These are phyloP conservation scores for Petroica traversi DNA, from an alignment of 2,113 vertebrate species.

Conservation along the genomic window DNA sequence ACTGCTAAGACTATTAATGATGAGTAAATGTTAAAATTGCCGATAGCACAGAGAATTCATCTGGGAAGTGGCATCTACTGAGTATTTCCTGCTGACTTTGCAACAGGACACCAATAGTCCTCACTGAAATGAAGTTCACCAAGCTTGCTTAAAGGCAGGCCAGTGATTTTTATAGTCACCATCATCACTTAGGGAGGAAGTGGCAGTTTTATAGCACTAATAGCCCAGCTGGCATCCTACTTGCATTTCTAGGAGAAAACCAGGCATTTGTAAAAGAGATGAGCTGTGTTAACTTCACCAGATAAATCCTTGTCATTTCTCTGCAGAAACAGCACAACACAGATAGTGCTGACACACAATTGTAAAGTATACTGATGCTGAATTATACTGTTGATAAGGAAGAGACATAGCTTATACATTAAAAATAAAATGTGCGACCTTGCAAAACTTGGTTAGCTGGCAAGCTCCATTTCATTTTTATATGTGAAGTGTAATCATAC, in stretches of 20 bases:
- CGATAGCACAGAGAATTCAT: neutral
- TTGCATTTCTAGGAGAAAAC: neutral
- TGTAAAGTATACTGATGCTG: neutral
- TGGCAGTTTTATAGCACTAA: neutral
- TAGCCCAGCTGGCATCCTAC: neutral
- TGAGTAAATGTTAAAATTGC: neutral
- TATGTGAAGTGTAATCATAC: neutral
- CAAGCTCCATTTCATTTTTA: neutral
- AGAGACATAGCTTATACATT: neutral
- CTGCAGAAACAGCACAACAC: neutral
- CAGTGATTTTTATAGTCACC: neutral
- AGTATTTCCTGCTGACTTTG: neutral
- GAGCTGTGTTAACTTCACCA: neutral
- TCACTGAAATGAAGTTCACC: neutral
- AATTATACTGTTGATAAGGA: neutral
- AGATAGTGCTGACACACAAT: neutral
- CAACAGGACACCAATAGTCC: neutral
- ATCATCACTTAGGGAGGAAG: neutral
- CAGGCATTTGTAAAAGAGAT: neutral
- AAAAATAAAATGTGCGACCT: neutral
- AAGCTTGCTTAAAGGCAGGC: neutral
- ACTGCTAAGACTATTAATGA: neutral
- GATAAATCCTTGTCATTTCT: neutral
- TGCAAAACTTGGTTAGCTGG: neutral
- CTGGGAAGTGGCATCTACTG: neutral